Conservation (phyloP, 2,113 vertebrate species). For the Regulus satrapa region DNA sequence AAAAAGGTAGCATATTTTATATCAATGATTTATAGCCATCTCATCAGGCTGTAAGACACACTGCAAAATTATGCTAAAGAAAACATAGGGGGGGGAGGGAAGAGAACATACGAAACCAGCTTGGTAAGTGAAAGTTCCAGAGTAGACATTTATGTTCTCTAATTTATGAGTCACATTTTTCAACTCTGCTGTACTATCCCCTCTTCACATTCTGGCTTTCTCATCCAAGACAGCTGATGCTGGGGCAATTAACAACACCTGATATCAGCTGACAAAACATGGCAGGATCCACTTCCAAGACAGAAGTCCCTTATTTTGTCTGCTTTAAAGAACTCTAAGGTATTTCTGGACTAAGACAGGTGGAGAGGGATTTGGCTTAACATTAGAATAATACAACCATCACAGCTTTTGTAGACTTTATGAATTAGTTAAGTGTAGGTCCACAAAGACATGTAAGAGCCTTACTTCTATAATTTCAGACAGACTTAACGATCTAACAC, state of each 20-base stretch:
- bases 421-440: neutral
- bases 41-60: neutral
- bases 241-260: neutral
- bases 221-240: neutral
- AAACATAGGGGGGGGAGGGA: rapidly evolving
- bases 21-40: neutral
- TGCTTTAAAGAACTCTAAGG: neutral
- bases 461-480: neutral
- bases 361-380: neutral
- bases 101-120: neutral
- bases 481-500: neutral
- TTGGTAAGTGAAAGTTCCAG: neutral
- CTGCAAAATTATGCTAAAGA: neutral
- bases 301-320: neutral
- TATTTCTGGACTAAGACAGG: neutral
- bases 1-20: neutral
- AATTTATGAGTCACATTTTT: neutral
- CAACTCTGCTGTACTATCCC: neutral
- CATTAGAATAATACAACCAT: neutral
- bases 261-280: neutral
- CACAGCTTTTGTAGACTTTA: neutral
- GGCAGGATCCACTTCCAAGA: neutral
- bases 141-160: neutral
- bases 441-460: neutral
- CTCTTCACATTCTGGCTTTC: neutral